Base-by-base conservation (phyloP, 1,140 invertebrate genomes). In the Macrosteles quadrilineatus region DNA sequence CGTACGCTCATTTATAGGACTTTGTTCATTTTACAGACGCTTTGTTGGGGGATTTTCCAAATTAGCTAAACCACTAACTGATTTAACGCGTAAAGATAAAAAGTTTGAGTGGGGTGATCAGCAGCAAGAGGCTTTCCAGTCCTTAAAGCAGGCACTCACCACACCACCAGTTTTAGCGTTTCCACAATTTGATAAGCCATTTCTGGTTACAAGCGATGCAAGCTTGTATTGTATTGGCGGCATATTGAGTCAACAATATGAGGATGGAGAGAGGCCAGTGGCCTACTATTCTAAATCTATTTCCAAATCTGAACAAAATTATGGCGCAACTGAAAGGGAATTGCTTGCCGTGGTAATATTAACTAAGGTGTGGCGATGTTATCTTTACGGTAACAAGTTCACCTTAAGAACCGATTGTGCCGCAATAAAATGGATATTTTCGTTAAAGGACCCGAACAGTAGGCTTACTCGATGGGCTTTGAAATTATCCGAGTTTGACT, bases 291-390 rank as follows among this genome's bases (percentile, higher is more conserved):
- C 47, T n/a, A 50, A 50, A n/a, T 19, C 47, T 19, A 50, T 50
- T 21, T 50, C 47, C 21, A 50, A 50, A 50, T 3, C 14, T 14
- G 14, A 36, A 36, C 32, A 36, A 36, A 36, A 36, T 36, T 36
- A 36, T 14, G 32, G 32, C 14, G 47, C 47, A 3, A 50, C 47
- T 50, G 47, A 50, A 21, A 50, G 47, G n/a, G 47, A 50, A 21
- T 50, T 50, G 47, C 47, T 50, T 50, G 47, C 21, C 14, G 47
- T 50, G 21, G 47, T 50, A 50, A 50, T 50, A 21, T 50, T 50
- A 21, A 50, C n/a, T 4, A 50, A 19, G n/a, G 47, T 50, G 47
- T 50, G 47, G 47, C 4, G 14, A 50, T 50, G n/a, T n/a, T n/a
- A n/a, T n/a, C 14, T 21, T 6, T 19, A 17, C n/a, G 4, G 21